phyloP scores from a whole-genome alignment of 2,797 vertebrate genomes.

The Geotrypetes seraphini region DNA sequence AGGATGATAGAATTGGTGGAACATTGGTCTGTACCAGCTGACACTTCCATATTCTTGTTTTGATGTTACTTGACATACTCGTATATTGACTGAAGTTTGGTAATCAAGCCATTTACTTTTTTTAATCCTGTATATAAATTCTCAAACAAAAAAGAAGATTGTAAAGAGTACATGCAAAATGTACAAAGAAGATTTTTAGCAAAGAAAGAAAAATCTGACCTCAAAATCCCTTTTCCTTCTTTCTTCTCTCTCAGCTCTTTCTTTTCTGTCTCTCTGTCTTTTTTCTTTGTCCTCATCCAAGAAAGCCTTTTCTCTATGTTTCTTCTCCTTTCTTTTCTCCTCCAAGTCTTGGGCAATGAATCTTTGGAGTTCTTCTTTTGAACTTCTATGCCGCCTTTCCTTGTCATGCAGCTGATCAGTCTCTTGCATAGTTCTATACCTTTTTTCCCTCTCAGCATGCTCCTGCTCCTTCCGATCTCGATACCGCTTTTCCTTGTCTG shows the following conservation, averaged over 20 bases:
- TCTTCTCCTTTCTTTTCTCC: constrained; percentile 10
- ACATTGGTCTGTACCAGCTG: too few species aligned
- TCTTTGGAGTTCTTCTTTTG: constrained; percentile 19
- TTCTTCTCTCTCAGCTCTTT: constrained; percentile 17
- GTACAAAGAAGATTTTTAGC: neutral
- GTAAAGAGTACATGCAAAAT: too few species aligned
- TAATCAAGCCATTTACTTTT: too few species aligned
- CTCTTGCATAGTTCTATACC: constrained; percentile 21
- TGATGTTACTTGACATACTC: too few species aligned
- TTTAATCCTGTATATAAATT: too few species aligned
- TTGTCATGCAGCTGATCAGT: too few species aligned
- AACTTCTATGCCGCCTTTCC: neutral
- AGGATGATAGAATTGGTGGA: too few species aligned
- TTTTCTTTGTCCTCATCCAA: constrained; percentile 4
- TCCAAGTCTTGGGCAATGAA: constrained; percentile 15
- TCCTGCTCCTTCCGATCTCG: constrained; percentile 21
- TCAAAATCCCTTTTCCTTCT: constrained; percentile 6
- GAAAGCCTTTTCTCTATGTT: constrained; percentile 13
- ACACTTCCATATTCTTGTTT: too few species aligned
- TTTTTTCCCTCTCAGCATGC: constrained; percentile 8
- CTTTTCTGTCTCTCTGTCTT: constrained; percentile 2
- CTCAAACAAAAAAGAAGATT: too few species aligned
- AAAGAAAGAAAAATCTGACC: constrained; percentile 22
- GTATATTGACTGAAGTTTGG: too few species aligned
- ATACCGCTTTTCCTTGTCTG: constrained; percentile 34